Percentiles rank a stretch among this genome's conserved stretches.
Evolutionary conservation across 2,113 vertebrate genomes (phyloP).

Genomic region (Eclectus roratus): DNA sequence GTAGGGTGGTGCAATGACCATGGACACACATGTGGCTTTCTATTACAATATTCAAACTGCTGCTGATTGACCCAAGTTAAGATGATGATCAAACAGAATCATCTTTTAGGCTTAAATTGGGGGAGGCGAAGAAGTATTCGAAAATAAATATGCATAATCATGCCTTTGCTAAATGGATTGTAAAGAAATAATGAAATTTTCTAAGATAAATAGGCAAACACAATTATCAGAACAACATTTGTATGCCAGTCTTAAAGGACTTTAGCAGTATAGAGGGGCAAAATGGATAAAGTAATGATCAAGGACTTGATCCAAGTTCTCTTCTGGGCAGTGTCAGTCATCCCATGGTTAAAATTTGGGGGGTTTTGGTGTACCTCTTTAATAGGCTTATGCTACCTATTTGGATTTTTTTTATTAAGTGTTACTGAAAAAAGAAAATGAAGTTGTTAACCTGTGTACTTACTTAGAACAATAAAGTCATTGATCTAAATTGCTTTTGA

Average conservation of each 20-base stretch:
- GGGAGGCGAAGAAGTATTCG: background rate
- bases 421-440: background rate
- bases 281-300: background rate
- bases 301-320: background rate
- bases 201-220: background rate
- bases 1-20: background rate
- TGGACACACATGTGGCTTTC: background rate
- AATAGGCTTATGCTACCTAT: background rate
- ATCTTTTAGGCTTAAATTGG: background rate
- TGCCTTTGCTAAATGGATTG: background rate
- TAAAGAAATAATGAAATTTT: background rate
- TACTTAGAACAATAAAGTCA: background rate
- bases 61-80: background rate
- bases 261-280: background rate
- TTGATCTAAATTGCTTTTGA: conserved; percentile 23
- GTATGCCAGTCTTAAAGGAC: background rate
- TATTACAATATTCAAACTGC: background rate
- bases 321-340: background rate
- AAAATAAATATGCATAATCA: background rate
- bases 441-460: background rate
- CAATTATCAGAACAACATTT: background rate
- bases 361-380: rapidly evolving
- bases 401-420: background rate
- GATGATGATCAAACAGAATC: background rate
- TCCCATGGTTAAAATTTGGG: background rate